Evolutionary conservation across 2,113 vertebrate species (phyloP).

Genomic region (Nothobranchius furzeri): DNA sequence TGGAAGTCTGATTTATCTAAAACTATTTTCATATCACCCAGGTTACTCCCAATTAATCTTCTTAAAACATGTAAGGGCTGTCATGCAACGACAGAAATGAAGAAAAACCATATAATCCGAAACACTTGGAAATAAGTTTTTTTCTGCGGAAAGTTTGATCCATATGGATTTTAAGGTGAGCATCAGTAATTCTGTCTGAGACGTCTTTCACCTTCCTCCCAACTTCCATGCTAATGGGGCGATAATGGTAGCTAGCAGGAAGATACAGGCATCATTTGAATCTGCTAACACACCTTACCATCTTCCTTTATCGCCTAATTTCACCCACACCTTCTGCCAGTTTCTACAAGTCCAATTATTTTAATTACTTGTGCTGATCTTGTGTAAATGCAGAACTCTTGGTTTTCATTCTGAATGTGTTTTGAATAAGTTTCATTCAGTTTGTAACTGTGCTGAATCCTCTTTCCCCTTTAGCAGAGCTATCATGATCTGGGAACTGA

Average conservation of each 20-base stretch:
- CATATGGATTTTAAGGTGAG: conserved; percentile 21
- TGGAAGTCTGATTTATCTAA: conserved; percentile 31
- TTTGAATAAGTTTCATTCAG: not conserved
- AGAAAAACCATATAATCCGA: not conserved
- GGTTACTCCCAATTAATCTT: not conserved
- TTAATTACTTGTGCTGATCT: not conserved
- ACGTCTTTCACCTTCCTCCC: conserved; percentile 15
- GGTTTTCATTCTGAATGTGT: not conserved
- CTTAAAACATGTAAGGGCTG: not conserved
- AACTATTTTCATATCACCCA: conserved; percentile 25
- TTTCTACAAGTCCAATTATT: conserved; percentile 1
- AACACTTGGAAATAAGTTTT: conserved; percentile 12
- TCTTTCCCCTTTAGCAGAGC: not conserved
- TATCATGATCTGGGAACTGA: not conserved
- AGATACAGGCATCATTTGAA: conserved; percentile 5
- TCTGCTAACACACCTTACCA: conserved; percentile 19
- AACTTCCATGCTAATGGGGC: conserved; percentile 25
- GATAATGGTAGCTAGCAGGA: conserved; percentile 24
- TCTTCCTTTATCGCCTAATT: conserved; percentile 6
- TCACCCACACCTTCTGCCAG: not conserved
- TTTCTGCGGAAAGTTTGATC: conserved; percentile 6
- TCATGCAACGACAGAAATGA: not conserved
- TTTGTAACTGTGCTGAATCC: not conserved
- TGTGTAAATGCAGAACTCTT: not conserved
- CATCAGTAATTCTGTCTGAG: conserved; percentile 34